These are phyloP conservation scores for Atrichornis clamosus DNA, from an alignment of 2,113 vertebrate genomes.

Conservation along the genomic window DNA sequence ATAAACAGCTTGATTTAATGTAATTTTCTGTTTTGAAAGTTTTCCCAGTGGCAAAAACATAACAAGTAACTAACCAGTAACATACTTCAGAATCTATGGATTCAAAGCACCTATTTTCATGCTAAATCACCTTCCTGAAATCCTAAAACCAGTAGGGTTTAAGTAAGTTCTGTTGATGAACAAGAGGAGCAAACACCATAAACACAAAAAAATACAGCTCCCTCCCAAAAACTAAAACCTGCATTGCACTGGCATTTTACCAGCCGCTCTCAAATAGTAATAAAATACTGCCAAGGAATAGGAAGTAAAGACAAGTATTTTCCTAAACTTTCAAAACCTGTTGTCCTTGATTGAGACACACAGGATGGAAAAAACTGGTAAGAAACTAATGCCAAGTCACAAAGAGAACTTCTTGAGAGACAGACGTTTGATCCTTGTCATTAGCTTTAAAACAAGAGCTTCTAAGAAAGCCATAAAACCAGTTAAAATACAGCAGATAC, in stretches of 20 bases:
- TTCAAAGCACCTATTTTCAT: background rate
- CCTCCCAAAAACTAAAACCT: background rate
- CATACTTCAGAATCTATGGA: background rate
- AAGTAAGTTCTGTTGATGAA: background rate
- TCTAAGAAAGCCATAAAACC: constrained; percentile 22
- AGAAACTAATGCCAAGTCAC: background rate
- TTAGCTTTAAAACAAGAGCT: background rate
- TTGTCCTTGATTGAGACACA: background rate
- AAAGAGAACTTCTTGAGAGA: background rate
- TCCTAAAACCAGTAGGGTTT: background rate
- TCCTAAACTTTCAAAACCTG: constrained; percentile 44
- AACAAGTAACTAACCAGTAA: background rate
- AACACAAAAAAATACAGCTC: background rate
- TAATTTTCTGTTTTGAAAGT: background rate
- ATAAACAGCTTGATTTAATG: background rate
- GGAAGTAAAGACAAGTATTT: background rate
- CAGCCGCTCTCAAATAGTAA: background rate
- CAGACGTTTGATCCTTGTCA: background rate
- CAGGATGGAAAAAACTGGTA: background rate
- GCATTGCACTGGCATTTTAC: background rate
- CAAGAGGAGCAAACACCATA: background rate
- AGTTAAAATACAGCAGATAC: background rate
- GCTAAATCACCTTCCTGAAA: background rate
- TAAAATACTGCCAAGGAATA: background rate
- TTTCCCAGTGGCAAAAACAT: background rate